phyloP scores from a whole-genome alignment of 2,797 vertebrate species.

The Lithobates sylvaticus region DNA sequence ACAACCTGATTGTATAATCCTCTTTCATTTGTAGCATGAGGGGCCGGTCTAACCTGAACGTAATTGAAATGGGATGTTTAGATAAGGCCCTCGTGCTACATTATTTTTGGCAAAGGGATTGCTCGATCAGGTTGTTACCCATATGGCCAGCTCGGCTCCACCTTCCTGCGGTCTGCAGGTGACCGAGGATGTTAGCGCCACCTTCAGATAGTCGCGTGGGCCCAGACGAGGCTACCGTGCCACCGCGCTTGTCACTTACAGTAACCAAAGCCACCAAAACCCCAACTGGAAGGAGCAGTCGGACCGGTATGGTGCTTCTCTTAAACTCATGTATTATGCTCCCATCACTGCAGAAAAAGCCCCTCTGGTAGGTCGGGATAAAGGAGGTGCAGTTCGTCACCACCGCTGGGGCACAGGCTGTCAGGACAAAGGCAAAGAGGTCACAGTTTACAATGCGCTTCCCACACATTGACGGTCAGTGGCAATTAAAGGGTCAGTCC shows the following conservation, averaged over 20 bases:
- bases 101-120: no score
- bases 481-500: no score
- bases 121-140: no score
- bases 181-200: no score
- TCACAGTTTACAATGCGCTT: slow-evolving; percentile 47
- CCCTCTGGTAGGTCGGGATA: slow-evolving; percentile 75
- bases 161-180: not conserved
- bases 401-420: slow-evolving; percentile 83
- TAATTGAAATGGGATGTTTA: no score
- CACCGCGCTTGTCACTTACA: slow-evolving; percentile 80
- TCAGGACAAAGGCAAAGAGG: slow-evolving; percentile 70
- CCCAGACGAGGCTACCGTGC: slow-evolving; percentile 63
- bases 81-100: no score
- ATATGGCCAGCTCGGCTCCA: no score
- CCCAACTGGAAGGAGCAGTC: slow-evolving; percentile 79
- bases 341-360: slow-evolving; percentile 77
- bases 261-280: slow-evolving; percentile 80
- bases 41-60: no score
- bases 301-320: slow-evolving; percentile 80
- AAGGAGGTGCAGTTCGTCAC: slow-evolving; percentile 57
- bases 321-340: slow-evolving; percentile 77
- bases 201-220: slow-evolving; percentile 55
- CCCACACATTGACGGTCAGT: no score
- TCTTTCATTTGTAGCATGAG: no score
- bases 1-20: not conserved